phyloP scores from a whole-genome alignment of 2,113 vertebrate species.

The Phalacrocorax carbo region DNA sequence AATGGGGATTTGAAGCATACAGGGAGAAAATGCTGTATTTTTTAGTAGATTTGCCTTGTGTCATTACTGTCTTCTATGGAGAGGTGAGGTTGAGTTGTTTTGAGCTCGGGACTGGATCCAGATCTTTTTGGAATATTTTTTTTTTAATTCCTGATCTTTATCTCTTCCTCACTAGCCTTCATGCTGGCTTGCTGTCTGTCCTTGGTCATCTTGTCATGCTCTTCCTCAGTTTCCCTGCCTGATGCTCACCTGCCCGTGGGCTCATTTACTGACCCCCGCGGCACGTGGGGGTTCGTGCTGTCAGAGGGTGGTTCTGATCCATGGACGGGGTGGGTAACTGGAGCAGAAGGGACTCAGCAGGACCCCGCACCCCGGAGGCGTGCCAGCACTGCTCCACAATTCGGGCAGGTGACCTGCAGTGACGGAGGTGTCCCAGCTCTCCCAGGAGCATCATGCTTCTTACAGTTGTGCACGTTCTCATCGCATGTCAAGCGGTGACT shows the following conservation, averaged over 20 bases:
- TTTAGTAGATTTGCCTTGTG: background rate
- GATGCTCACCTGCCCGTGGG: background rate
- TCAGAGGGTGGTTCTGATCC: background rate
- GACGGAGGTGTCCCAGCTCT: background rate
- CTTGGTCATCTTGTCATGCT: background rate
- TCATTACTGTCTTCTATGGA: background rate
- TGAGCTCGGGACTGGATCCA: background rate
- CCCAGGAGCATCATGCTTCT: accelerated
- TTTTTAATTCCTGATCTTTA: background rate
- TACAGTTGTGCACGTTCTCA: background rate
- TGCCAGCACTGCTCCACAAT: accelerated
- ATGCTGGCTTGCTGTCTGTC: background rate
- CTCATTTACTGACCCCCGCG: background rate
- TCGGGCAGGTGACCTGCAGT: background rate
- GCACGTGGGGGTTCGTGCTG: accelerated
- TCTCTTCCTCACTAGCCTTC: background rate
- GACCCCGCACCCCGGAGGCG: accelerated
- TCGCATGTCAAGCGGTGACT: background rate
- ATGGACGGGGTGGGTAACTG: too few species aligned
- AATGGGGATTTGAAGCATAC: background rate
- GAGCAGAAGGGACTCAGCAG: background rate
- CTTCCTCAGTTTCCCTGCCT: background rate
- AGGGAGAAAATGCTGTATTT: background rate
- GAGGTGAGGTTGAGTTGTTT: background rate
- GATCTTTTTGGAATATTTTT: background rate